phyloP scores from a whole-genome alignment of 2,113 vertebrate genomes.

The Theropithecus gelada region DNA sequence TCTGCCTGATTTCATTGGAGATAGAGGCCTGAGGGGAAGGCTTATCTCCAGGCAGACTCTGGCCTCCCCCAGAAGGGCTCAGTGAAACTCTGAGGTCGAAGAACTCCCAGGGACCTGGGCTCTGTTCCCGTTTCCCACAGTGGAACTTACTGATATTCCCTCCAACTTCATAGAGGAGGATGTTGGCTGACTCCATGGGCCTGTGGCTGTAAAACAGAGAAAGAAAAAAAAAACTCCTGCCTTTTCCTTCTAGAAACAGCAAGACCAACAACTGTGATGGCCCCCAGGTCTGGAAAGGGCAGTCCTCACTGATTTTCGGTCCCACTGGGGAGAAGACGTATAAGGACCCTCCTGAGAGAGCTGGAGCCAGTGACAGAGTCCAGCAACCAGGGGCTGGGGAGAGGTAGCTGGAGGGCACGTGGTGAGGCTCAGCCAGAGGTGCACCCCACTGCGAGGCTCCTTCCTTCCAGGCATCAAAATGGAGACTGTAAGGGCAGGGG shows the following conservation, averaged over 20 bases:
- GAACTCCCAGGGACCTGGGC: background rate
- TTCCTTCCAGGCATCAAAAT: background rate
- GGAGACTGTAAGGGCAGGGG: background rate
- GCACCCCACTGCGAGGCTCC: too few species aligned
- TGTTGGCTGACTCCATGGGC: constrained; percentile 76
- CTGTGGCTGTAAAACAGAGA: constrained; percentile 83
- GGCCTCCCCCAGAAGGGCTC: background rate
- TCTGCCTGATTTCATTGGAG: background rate
- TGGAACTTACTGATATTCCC: constrained; percentile 90
- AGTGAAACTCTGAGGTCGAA: background rate
- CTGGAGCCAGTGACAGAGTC: background rate
- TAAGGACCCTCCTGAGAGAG: background rate
- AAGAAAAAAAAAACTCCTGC: background rate
- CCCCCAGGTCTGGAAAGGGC: background rate
- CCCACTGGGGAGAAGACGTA: background rate
- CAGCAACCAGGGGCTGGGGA: background rate
- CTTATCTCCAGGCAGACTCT: background rate
- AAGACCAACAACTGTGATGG: background rate
- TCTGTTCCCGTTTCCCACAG: background rate
- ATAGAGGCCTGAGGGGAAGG: background rate
- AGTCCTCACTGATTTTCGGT: background rate
- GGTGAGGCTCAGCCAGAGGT: background rate
- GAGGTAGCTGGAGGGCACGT: background rate
- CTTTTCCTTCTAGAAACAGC: background rate
- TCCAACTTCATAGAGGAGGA: constrained; percentile 90